Evolutionary conservation across 2,888 invertebrate species (phyloP).

Genomic region (Euplexia lucipara): DNA sequence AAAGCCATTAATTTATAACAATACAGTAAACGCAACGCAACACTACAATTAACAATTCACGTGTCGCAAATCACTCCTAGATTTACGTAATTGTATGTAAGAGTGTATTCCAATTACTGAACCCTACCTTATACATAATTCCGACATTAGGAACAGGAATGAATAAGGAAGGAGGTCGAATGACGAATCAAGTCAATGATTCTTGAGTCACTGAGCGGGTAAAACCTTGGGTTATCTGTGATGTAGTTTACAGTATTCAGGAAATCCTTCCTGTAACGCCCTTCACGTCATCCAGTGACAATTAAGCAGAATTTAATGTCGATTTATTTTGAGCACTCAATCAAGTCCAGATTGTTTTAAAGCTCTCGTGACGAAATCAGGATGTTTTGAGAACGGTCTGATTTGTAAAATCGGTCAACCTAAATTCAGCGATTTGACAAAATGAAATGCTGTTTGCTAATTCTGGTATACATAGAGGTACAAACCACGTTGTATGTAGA

Average conservation of each 20-base stretch:
- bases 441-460: slow-evolving; percentile 4
- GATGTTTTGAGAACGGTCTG: slow-evolving; percentile 40
- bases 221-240: slow-evolving; percentile 40
- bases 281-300: neutral
- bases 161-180: slow-evolving; percentile 37
- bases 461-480: slow-evolving; percentile 11
- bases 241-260: slow-evolving; percentile 27
- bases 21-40: slow-evolving; percentile 48
- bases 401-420: slow-evolving; percentile 36
- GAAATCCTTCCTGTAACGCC: slow-evolving; percentile 29
- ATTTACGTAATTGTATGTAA: slow-evolving; percentile 44
- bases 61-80: slow-evolving; percentile 30
- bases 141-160: slow-evolving; percentile 27
- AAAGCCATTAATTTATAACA: slow-evolving; percentile 42
- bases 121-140: slow-evolving; percentile 47
- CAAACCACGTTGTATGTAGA: neutral
- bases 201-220: slow-evolving; percentile 35
- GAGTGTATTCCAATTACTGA: slow-evolving; percentile 44
- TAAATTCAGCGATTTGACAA: slow-evolving; percentile 14
- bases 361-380: slow-evolving; percentile 26
- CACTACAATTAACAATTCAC: slow-evolving; percentile 26
- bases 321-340: slow-evolving; percentile 22
- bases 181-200: slow-evolving; percentile 48
- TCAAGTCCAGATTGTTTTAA: slow-evolving; percentile 43
- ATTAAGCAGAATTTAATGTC: slow-evolving; percentile 14